These are phyloP conservation scores for Clavelina lepadiformis DNA, from an alignment of 23 tunicate species.

Conservation along the genomic window DNA sequence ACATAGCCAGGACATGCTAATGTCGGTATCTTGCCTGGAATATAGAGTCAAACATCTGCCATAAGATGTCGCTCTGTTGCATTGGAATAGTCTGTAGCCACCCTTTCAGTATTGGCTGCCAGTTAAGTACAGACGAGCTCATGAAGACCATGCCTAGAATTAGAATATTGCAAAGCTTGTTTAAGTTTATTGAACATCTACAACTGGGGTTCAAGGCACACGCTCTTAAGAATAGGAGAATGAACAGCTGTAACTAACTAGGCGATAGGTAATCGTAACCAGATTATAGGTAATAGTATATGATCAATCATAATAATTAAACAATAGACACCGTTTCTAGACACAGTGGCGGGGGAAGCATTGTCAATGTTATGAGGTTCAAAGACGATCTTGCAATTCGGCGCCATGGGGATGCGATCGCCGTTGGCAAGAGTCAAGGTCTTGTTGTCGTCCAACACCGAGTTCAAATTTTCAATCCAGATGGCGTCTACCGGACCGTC, in stretches of 20 bases:
- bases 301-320: neutral
- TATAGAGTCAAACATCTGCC: constrained; percentile 70
- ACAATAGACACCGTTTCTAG: constrained; percentile 73
- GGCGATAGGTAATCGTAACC: neutral
- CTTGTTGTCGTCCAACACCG: constrained; percentile 98
- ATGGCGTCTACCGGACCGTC: constrained; percentile 99
- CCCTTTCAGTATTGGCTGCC: constrained; percentile 95
- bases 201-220: too few species aligned
- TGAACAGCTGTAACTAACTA: neutral
- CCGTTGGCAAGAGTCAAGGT: constrained; percentile 99
- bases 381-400: constrained; percentile 93
- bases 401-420: constrained; percentile 99
- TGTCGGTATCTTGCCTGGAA: constrained; percentile 66
- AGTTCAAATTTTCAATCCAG: constrained; percentile 99
- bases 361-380: constrained; percentile 99
- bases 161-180: neutral
- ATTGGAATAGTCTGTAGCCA: constrained; percentile 88
- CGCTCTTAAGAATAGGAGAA: too few species aligned
- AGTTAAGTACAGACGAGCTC: constrained; percentile 96
- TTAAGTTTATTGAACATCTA: too few species aligned
- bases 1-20: too few species aligned
- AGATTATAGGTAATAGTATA: neutral
- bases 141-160: constrained; percentile 96
- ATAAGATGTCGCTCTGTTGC: constrained; percentile 59
- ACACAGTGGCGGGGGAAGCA: constrained; percentile 99